phyloP scores from a whole-genome alignment of 2,888 invertebrate genomes.

The Hirudinaria manillensis region DNA sequence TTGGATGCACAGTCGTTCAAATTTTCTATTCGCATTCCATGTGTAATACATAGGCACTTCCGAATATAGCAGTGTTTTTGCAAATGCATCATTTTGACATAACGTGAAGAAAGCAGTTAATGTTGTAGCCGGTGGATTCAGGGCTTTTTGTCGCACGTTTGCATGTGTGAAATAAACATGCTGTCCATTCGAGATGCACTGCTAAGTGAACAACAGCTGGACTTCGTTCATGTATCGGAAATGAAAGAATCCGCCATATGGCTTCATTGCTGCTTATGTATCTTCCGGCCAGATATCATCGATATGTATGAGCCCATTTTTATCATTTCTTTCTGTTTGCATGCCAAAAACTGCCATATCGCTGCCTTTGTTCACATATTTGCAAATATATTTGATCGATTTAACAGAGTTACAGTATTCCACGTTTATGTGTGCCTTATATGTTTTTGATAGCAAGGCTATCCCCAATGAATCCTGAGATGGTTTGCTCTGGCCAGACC shows the following conservation, averaged over 20 bases:
- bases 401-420: constrained; percentile 52
- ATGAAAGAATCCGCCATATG: constrained; percentile 46
- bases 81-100: constrained; percentile 5
- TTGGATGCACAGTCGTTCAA: not conserved
- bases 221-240: constrained; percentile 45
- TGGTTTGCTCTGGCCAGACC: no score
- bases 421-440: constrained; percentile 18
- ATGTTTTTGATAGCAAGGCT: constrained; percentile 11
- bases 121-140: not conserved
- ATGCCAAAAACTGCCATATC: not conserved
- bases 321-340: not conserved
- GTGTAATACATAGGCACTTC: not conserved
- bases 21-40: not conserved
- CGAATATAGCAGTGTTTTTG: not conserved
- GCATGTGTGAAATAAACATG: constrained; percentile 35
- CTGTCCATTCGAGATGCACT: constrained; percentile 41
- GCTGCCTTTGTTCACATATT: constrained; percentile 53
- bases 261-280: constrained; percentile 50
- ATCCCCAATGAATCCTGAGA: no score
- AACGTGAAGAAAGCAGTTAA: constrained; percentile 5
- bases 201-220: constrained; percentile 41
- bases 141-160: constrained; percentile 13
- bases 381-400: constrained; percentile 51
- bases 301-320: constrained; percentile 43
- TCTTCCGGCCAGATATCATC: constrained; percentile 42